A percentile compares a stretch with the other conserved stretches of the same genome.
These are phyloP conservation scores for Neopipo cinnamomea DNA, from an alignment of 2,113 vertebrate species.

Conservation along the genomic window DNA sequence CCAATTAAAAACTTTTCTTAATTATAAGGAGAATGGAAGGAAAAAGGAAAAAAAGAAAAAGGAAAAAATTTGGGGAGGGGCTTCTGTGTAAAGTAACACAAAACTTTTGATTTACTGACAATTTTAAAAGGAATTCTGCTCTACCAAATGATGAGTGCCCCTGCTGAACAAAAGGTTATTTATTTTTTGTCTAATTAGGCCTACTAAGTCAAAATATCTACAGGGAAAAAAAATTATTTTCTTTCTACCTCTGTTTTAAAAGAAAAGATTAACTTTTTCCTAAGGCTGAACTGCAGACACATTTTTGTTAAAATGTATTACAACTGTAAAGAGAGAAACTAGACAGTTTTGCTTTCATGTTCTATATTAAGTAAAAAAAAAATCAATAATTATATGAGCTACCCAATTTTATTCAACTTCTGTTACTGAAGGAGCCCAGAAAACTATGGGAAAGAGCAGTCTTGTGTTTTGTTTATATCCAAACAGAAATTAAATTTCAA, in stretches of 20 bases:
- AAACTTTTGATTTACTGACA: not conserved
- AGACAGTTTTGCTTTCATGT: not conserved
- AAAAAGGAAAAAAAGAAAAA: not conserved
- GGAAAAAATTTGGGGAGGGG: not conserved
- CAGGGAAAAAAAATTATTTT: not conserved
- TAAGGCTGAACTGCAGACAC: not conserved
- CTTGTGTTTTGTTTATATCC: not conserved
- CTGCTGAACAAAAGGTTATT: not conserved
- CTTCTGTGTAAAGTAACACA: not conserved
- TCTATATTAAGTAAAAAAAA: not conserved
- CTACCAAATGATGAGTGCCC: not conserved
- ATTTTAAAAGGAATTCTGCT: not conserved
- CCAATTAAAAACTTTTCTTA: not conserved
- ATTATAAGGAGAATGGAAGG: not conserved
- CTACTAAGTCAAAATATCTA: not conserved
- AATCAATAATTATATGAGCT: not conserved
- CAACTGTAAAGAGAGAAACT: not conserved
- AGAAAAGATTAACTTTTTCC: not conserved
- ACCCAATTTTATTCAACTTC: not conserved
- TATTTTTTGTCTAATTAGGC: not conserved
- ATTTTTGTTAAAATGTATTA: not conserved
- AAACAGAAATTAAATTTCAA: not conserved
- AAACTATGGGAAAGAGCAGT: not conserved
- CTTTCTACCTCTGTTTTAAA: not conserved
- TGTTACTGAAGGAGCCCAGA: not conserved